A percentile compares a stretch with the other conserved stretches of the same genome.
These are phyloP conservation scores for Drosophila borborema DNA, from an alignment of 2,888 invertebrate genomes.

Conservation along the genomic window DNA sequence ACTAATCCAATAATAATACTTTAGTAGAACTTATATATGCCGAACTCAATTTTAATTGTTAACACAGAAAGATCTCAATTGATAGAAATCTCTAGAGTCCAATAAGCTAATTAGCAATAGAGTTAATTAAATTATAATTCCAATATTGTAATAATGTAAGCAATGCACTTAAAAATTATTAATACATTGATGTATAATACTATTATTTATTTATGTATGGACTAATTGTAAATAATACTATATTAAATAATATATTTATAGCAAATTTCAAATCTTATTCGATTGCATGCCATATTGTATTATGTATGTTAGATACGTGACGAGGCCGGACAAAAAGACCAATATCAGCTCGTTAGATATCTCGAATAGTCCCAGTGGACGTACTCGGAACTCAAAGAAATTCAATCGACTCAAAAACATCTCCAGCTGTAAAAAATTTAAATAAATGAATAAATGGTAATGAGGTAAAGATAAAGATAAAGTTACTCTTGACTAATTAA, in stretches of 20 bases:
- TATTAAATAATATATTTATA: not conserved
- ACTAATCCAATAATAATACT: constrained; percentile 20
- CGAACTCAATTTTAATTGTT: not conserved
- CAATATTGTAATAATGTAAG: too few species aligned
- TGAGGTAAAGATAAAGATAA: not conserved
- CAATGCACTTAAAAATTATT: too few species aligned
- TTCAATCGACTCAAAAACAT: constrained; percentile 59
- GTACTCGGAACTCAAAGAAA: constrained; percentile 58
- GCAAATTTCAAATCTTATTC: constrained; percentile 27
- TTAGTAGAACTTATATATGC: not conserved
- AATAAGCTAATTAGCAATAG: constrained; percentile 32
- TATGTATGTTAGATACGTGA: constrained; percentile 66
- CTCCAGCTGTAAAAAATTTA: constrained; percentile 55
- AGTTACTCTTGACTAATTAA: not conserved
- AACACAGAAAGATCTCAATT: not conserved
- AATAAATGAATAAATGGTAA: not conserved
- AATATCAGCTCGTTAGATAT: constrained; percentile 64
- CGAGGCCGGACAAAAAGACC: constrained; percentile 55
- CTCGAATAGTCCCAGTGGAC: constrained; percentile 64
- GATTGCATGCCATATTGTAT: constrained; percentile 51
- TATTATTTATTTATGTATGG: too few species aligned
- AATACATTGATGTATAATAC: too few species aligned
- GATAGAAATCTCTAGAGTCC: constrained; percentile 13
- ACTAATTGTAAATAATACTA: not conserved
- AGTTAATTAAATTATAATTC: too few species aligned